phyloP scores from a whole-genome alignment of 2,888 invertebrate genomes.

The Cataglyphis livida region DNA sequence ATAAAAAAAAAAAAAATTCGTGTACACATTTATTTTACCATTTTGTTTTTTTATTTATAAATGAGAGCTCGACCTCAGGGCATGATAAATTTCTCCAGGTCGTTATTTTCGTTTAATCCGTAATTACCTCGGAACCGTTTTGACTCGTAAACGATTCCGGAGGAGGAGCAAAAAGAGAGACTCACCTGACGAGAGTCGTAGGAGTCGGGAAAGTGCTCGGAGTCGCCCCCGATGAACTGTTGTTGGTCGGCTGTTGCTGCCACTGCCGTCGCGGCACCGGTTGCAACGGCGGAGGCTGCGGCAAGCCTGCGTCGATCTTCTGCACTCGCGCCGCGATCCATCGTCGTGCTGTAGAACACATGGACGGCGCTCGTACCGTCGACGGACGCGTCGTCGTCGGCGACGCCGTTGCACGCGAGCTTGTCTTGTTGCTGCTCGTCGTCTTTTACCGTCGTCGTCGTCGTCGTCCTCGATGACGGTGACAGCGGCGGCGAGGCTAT shows the following conservation, averaged over 20 bases:
- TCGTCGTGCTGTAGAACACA: slow-evolving; percentile 82
- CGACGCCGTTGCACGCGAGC: slow-evolving; percentile 74
- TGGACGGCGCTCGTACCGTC: slow-evolving; percentile 80
- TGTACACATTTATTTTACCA: too few species aligned
- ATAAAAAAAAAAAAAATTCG: too few species aligned
- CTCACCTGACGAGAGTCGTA: slow-evolving; percentile 83
- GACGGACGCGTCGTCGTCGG: slow-evolving; percentile 75
- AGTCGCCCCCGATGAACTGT: slow-evolving; percentile 76
- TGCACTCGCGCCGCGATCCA: slow-evolving; percentile 84
- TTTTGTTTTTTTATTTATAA: too few species aligned
- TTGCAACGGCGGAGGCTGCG: slow-evolving; percentile 64
- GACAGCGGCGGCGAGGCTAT: slow-evolving; percentile 67
- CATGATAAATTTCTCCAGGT: too few species aligned
- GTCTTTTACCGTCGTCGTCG: slow-evolving; percentile 14
- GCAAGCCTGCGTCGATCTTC: slow-evolving; percentile 82
- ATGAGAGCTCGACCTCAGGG: too few species aligned
- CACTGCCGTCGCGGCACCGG: slow-evolving; percentile 66
- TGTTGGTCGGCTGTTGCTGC: slow-evolving; percentile 61
- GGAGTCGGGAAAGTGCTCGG: slow-evolving; percentile 80
- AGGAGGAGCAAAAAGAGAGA: neutral
- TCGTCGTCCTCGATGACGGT: neutral
- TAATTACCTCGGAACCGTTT: neutral
- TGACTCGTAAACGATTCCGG: neutral
- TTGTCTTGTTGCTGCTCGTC: slow-evolving; percentile 58
- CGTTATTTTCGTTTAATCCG: neutral